Conservation (phyloP, 2,888 invertebrate genomes). For the Drosophila yooni region DNA sequence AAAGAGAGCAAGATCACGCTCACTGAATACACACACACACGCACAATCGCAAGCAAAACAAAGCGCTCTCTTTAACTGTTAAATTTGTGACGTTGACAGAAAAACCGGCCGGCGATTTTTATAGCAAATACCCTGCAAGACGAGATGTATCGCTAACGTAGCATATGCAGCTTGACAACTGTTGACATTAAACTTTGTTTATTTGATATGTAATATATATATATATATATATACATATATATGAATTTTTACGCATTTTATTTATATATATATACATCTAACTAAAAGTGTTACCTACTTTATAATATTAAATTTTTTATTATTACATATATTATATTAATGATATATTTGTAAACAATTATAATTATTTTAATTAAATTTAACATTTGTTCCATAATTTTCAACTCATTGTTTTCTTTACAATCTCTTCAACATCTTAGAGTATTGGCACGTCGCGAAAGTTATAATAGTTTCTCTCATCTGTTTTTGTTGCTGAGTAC, state of each 20-base stretch:
- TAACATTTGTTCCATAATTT: background rate
- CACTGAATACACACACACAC: conserved; percentile 10
- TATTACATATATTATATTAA: background rate
- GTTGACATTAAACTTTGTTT: background rate
- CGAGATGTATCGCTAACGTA: background rate
- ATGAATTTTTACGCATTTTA: background rate
- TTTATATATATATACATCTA: background rate
- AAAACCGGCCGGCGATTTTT: conserved; percentile 77
- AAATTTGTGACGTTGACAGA: conserved; percentile 70
- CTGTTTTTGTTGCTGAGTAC: conserved; percentile 38
- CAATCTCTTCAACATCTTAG: conserved; percentile 1
- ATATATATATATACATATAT: background rate
- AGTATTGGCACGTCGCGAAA: background rate
- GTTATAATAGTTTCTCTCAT: background rate
- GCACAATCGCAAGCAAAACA: background rate
- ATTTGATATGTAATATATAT: background rate
- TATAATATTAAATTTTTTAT: too few species aligned
- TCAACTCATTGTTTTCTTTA: background rate
- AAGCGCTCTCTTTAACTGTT: conserved; percentile 71
- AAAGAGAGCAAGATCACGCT: conserved; percentile 47
- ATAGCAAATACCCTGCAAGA: conserved; percentile 30
- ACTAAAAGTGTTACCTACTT: too few species aligned
- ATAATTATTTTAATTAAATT: background rate
- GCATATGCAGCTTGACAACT: background rate
- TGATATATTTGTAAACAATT: background rate